Percentiles rank a stretch among this genome's conserved stretches.
These are phyloP conservation scores for Melanostigma gelatinosum DNA, from an alignment of 2,113 vertebrate genomes.

Conservation along the genomic window DNA sequence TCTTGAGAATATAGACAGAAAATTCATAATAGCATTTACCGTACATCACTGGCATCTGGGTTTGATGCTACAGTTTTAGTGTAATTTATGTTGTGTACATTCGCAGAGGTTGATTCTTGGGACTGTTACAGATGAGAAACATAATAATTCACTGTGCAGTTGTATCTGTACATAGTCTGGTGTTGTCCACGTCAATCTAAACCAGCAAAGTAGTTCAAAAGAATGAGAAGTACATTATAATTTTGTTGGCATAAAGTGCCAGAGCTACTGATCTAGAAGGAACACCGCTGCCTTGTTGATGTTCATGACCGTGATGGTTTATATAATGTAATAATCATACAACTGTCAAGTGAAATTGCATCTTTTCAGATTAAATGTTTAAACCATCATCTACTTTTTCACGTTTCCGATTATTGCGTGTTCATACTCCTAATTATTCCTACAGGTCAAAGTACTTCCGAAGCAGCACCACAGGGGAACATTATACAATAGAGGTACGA, in stretches of 20 bases:
- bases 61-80: not conserved
- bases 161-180: not conserved
- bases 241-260: not conserved
- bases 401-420: not conserved
- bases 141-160: not conserved
- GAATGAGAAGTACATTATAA: not conserved
- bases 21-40: too few species aligned
- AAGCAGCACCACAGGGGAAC: slow-evolving; percentile 80
- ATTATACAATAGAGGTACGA: slow-evolving; percentile 82
- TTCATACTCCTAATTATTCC: slow-evolving; percentile 9
- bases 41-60: not conserved
- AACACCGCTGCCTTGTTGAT: not conserved
- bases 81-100: not conserved
- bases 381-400: not conserved
- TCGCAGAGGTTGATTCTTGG: not conserved
- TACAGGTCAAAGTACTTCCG: slow-evolving; percentile 84
- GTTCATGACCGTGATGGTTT: not conserved
- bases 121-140: not conserved
- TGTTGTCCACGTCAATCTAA: not conserved
- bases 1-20: not conserved
- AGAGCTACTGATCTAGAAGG: not conserved
- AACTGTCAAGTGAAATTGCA: not conserved
- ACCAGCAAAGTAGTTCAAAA: not conserved
- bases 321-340: not conserved
- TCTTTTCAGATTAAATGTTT: not conserved